Evolutionary conservation across 2,113 vertebrate genomes (phyloP).

Genomic region (Hylia prasina): DNA sequence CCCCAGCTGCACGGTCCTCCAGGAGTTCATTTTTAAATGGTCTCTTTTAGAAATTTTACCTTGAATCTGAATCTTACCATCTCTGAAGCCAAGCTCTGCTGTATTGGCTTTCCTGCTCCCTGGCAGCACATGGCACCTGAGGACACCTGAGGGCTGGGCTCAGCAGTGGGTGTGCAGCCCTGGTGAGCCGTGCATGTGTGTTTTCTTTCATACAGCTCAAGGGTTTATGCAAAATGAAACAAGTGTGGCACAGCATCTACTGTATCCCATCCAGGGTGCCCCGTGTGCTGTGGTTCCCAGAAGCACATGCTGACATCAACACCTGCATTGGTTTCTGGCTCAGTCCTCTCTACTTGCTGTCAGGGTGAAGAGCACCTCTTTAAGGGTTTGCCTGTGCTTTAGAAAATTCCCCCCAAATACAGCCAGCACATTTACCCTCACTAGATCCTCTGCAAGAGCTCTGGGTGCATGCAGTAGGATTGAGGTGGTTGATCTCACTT

Average conservation of each 20-base stretch:
- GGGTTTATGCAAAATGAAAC: neutral
- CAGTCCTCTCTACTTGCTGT: neutral
- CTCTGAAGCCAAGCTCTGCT: neutral
- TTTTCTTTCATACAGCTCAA: neutral
- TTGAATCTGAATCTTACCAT: neutral
- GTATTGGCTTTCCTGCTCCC: neutral
- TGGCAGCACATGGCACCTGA: neutral
- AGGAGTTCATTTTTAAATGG: neutral
- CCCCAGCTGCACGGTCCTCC: fast-evolving
- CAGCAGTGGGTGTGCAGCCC: neutral
- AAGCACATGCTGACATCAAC: neutral
- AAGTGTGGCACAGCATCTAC: neutral
- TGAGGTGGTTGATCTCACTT: neutral
- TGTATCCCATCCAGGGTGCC: neutral
- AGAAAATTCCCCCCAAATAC: neutral
- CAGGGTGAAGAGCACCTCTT: neutral
- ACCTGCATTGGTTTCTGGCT: neutral
- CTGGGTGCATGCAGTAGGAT: fast-evolving
- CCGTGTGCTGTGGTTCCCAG: fast-evolving
- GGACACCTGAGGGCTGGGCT: neutral
- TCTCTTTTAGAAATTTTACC: neutral
- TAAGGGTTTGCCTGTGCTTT: neutral
- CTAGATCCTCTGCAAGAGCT: neutral
- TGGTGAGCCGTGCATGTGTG: fast-evolving
- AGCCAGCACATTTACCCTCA: fast-evolving